A percentile compares a stretch with the other conserved stretches of the same genome.
Conservation (phyloP, 2,888 invertebrate genomes). For the Perithous albicinctus region DNA sequence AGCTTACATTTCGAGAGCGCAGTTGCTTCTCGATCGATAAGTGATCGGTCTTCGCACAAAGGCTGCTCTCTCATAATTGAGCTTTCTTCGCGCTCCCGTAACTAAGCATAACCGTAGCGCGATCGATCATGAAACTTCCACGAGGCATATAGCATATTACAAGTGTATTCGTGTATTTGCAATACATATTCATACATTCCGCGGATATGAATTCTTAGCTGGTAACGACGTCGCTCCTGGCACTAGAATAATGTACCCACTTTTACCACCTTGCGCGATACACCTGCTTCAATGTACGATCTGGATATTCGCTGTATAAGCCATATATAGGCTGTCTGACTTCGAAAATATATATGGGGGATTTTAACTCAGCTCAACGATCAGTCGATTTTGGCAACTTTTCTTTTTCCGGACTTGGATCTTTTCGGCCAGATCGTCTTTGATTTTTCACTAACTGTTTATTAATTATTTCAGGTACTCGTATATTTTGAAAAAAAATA, state of each 20-base stretch:
- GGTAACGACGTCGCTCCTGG: conserved; percentile 41
- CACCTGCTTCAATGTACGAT: neutral
- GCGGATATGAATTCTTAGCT: conserved; percentile 17
- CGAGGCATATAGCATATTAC: neutral
- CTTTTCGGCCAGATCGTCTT: no score
- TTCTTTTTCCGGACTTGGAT: no score
- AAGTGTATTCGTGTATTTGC: neutral
- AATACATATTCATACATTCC: conserved; percentile 26
- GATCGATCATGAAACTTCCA: conserved; percentile 36
- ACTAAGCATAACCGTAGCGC: conserved; percentile 14
- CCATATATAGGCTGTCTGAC: neutral
- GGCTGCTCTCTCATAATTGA: conserved; percentile 9
- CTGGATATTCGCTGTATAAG: neutral
- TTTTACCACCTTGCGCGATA: conserved; percentile 13
- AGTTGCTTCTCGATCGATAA: neutral
- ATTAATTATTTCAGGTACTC: no score
- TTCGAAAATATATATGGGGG: neutral
- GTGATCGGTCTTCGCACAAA: conserved; percentile 29
- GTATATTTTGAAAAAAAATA: no score
- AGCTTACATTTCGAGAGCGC: neutral
- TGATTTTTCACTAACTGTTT: no score
- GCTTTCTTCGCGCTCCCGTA: conserved; percentile 19
- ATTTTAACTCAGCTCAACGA: neutral
- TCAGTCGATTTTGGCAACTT: no score
- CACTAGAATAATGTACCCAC: conserved; percentile 26